Conservation (phyloP, 2,113 vertebrate genomes). For the Thunnus maccoyii region DNA sequence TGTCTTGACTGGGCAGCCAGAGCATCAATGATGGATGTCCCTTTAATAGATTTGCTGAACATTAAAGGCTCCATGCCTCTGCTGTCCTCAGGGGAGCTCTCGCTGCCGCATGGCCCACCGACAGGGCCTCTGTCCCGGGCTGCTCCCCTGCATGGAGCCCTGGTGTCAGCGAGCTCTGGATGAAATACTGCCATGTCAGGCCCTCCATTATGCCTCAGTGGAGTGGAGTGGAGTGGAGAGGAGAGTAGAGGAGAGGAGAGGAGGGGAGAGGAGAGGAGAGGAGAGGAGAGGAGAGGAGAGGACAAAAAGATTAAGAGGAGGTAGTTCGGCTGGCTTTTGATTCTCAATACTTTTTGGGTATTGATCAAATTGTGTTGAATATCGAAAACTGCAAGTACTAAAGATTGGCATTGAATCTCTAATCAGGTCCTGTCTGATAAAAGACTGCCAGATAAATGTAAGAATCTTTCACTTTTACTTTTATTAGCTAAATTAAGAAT, state of each 20-base stretch:
- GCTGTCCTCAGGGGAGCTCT: slow-evolving; percentile 17
- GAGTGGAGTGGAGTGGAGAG: background rate
- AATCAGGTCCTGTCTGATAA: too few species aligned
- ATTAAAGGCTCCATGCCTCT: slow-evolving; percentile 67
- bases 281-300: background rate
- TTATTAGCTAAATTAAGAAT: background rate
- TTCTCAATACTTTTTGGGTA: slow-evolving; percentile 6
- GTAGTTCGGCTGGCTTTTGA: background rate
- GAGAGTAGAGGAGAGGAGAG: background rate
- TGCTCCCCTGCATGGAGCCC: slow-evolving; percentile 30
- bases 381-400: background rate
- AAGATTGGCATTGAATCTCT: background rate
- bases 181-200: slow-evolving; percentile 64
- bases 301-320: slow-evolving; percentile 11
- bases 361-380: background rate
- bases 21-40: slow-evolving; percentile 69
- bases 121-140: slow-evolving; percentile 34
- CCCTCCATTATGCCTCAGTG: slow-evolving; percentile 53
- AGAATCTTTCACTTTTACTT: background rate
- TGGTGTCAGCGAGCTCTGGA: slow-evolving; percentile 51
- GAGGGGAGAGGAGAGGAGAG: background rate
- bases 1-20: slow-evolving; percentile 44
- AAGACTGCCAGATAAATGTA: too few species aligned
- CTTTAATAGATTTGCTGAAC: slow-evolving; percentile 78
- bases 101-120: slow-evolving; percentile 35